A percentile compares a stretch with the other conserved stretches of the same genome.
Evolutionary conservation across 2,113 vertebrate genomes (phyloP).

Genomic region (Ammospiza nelsoni): DNA sequence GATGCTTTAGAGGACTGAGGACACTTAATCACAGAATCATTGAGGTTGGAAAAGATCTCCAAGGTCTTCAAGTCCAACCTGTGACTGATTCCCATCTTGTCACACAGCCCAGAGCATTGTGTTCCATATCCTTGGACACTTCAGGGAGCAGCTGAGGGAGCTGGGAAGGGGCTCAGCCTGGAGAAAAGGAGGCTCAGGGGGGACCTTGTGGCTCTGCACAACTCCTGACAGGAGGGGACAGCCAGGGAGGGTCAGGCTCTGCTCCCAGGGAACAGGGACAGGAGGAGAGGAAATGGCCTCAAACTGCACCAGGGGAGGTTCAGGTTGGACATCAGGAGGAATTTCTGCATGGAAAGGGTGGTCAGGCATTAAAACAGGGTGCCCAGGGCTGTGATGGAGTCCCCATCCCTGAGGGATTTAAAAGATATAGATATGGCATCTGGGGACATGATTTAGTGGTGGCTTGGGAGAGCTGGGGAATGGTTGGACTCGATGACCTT

Average conservation of each 20-base stretch:
- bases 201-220: not conserved
- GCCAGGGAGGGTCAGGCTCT: fast-evolving
- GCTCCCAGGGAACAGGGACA: not conserved
- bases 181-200: not conserved
- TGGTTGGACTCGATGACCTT: fast-evolving
- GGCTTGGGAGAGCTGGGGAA: not conserved
- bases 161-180: not conserved
- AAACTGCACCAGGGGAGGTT: fast-evolving
- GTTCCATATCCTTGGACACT: not conserved
- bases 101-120: not conserved
- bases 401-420: not conserved
- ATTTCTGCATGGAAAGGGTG: not conserved
- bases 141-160: not conserved
- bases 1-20: not conserved
- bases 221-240: not conserved
- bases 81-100: fast-evolving
- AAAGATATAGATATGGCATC: not conserved
- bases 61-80: not conserved
- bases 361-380: not conserved
- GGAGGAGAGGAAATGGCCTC: fast-evolving
- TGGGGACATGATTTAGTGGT: not conserved
- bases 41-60: not conserved
- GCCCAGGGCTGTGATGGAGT: not conserved
- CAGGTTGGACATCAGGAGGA: not conserved
- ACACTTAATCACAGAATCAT: not conserved